A percentile compares a stretch with the other conserved stretches of the same genome.
These are phyloP conservation scores for Paramormyrops kingsleyae DNA, from an alignment of 2,113 vertebrate genomes.

Conservation along the genomic window DNA sequence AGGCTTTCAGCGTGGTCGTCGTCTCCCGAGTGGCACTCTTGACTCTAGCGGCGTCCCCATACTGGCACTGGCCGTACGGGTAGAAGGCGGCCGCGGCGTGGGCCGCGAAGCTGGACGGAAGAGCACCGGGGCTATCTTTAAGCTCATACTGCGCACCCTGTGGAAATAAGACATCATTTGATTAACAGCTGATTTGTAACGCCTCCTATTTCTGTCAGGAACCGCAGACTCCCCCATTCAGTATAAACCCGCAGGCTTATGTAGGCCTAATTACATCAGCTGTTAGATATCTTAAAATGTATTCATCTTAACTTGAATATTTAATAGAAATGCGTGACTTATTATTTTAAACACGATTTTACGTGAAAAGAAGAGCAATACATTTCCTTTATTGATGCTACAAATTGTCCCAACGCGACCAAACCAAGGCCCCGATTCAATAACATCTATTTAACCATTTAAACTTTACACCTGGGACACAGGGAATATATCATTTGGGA, in stretches of 20 bases:
- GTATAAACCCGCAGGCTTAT: neutral
- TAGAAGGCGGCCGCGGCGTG: slow-evolving; percentile 90
- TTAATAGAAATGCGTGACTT: neutral
- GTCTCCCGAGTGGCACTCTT: slow-evolving; percentile 96
- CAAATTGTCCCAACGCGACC: neutral
- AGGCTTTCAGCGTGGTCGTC: slow-evolving; percentile 96
- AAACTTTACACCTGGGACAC: neutral
- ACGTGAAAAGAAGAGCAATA: neutral
- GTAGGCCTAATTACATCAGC: neutral
- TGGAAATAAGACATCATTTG: slow-evolving; percentile 25
- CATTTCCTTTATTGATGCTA: neutral
- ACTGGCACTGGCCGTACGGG: slow-evolving; percentile 94
- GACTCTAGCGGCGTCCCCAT: slow-evolving; percentile 86
- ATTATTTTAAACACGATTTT: neutral
- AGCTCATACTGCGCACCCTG: slow-evolving; percentile 96
- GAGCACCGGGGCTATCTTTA: slow-evolving; percentile 90
- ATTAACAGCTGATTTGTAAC: neutral
- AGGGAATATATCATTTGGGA: neutral
- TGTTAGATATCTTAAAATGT: neutral
- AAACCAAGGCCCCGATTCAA: neutral
- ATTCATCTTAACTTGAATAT: neutral
- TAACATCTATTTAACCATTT: neutral
- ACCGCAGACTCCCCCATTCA: neutral
- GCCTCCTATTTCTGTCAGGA: neutral
- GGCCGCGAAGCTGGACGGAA: slow-evolving; percentile 81